phyloP scores from a whole-genome alignment of 2,113 vertebrate genomes.

The Catharus minimus region DNA sequence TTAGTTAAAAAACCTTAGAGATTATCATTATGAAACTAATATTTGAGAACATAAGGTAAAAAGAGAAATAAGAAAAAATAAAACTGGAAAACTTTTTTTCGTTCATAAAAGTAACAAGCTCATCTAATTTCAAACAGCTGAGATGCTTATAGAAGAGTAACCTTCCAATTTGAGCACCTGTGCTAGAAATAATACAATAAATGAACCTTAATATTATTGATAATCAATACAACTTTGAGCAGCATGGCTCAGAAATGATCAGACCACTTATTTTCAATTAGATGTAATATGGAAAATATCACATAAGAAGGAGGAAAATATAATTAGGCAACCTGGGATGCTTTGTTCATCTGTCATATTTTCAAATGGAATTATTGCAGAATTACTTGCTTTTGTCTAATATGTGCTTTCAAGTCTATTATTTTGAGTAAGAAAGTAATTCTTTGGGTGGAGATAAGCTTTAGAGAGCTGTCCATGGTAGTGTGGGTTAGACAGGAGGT shows the following conservation, averaged over 20 bases:
- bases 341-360: background rate
- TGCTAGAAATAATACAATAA: background rate
- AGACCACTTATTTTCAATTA: conserved; percentile 23
- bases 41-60: background rate
- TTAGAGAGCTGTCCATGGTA: background rate
- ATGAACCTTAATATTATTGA: conserved; percentile 6
- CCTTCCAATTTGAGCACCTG: background rate
- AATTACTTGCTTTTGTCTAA: background rate
- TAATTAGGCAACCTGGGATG: background rate
- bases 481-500: background rate
- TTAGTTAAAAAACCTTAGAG: background rate
- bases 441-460: background rate
- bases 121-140: background rate
- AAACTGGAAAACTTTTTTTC: background rate
- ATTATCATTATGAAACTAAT: background rate
- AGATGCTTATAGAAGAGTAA: background rate
- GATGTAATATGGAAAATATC: conserved; percentile 2
- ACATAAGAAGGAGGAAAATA: background rate
- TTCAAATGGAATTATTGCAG: background rate
- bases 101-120: background rate
- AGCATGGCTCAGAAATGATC: background rate
- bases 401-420: background rate
- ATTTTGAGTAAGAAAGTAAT: background rate
- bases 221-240: conserved; percentile 17
- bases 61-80: background rate